Evolutionary conservation across 2,113 vertebrate genomes (phyloP), one percentile per base, ranked within the genome.

Genomic region (Balaenoptera acutorostrata): DNA sequence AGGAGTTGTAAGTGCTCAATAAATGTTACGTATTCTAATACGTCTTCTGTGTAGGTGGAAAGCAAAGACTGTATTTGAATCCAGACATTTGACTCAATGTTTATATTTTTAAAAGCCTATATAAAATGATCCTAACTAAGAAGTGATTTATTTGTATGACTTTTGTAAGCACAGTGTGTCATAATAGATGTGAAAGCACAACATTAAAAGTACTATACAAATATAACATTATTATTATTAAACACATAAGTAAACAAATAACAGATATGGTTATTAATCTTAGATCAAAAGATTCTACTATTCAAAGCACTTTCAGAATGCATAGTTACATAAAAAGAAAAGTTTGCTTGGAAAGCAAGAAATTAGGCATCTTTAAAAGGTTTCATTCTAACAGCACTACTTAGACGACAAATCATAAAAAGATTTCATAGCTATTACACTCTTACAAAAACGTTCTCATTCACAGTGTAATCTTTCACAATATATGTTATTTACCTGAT

Each of bases 401-500:
- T 90, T 92, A 85, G 44, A 88, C 74, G 66, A 95, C 31, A 71
- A 92, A 91, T 89, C 41, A 77, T 77, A 71, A 82, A 86, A 94
- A 4, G 18, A 75, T 82, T 94, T 92, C 46, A 88, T 72, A 82
- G 49, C 27, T 55, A 55, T 94, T 44, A 57, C 4, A 61, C 7
- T 17, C 68, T 88, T 68, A 90, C 92, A 95, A 90, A 82, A 96
- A 88, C 61, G 27, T 89, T 95, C 55, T 90, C 44, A 86, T 89
- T 96, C n/a, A 49, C 59, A 85, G 29, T n/a, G 29, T 82, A 86
- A 15, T 96, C 27, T 44, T 92, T 88, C 46, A 86, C 3, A 59
- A 68, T 72, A 36, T 82, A 63, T 75, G 81, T 88, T 95, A 96
- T 83, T 97, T 97, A 89, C 12, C 41, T 97, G n/a, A 92, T 68